These are phyloP conservation scores for Sebastes oblongus DNA, from an alignment of 2,797 vertebrate genomes.

Conservation along the genomic window DNA sequence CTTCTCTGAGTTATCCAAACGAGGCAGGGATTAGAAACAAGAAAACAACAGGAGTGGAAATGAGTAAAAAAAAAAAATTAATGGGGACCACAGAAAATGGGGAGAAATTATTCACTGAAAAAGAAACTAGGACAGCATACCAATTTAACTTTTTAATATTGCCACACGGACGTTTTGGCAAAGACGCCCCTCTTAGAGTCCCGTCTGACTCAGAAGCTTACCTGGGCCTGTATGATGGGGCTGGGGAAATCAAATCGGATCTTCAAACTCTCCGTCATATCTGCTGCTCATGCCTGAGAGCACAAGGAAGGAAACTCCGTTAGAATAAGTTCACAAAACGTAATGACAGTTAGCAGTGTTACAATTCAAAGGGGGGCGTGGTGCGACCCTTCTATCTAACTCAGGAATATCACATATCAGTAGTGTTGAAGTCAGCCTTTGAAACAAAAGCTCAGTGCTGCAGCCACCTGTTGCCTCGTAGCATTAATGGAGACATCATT, in stretches of 20 bases:
- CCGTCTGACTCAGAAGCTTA: conserved; percentile 54
- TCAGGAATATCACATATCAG: conserved; percentile 24
- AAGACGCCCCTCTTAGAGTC: too few species aligned
- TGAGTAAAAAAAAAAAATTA: too few species aligned
- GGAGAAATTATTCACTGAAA: too few species aligned
- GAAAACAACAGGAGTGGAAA: background rate
- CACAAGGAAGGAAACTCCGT: background rate
- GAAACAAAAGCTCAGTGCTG: conserved; percentile 26
- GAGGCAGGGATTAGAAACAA: background rate
- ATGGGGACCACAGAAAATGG: too few species aligned
- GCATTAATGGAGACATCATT: background rate
- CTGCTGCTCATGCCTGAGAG: conserved; percentile 48
- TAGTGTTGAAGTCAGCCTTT: background rate
- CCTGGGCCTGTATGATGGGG: conserved; percentile 91
- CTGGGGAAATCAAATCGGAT: conserved; percentile 91
- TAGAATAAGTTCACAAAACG: background rate
- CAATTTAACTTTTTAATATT: too few species aligned
- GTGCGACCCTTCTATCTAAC: background rate
- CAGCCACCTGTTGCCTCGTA: conserved; percentile 43
- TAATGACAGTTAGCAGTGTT: background rate
- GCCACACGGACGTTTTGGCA: rapidly evolving
- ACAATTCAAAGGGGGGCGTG: background rate
- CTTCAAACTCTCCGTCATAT: conserved; percentile 88
- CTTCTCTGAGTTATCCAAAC: background rate
- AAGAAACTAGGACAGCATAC: too few species aligned